phyloP scores from a whole-genome alignment of 1,140 invertebrate genomes.

The Ericerus pela region DNA sequence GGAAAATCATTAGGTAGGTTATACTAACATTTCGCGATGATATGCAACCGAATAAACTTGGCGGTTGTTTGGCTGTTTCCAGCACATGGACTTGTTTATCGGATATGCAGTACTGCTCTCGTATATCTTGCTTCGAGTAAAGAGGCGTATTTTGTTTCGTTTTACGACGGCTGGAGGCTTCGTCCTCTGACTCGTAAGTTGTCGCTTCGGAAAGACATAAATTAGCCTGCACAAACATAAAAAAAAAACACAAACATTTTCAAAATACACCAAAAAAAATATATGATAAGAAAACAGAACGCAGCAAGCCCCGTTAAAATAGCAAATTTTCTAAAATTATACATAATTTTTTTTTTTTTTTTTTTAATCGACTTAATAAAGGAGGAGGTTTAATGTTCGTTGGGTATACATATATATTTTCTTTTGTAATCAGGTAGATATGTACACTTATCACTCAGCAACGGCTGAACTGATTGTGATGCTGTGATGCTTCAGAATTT shows the following conservation, averaged over 20 bases:
- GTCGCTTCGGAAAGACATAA: constrained; percentile 5
- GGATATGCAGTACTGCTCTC: constrained; percentile 84
- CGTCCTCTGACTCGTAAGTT: background rate
- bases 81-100: constrained; percentile 72
- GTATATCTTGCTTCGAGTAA: constrained; percentile 76
- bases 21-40: constrained; percentile 32
- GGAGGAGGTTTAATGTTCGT: background rate
- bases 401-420: background rate
- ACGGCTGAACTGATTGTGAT: no score
- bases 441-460: no score
- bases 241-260: background rate
- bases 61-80: constrained; percentile 50
- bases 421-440: no score
- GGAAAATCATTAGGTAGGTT: no score
- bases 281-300: background rate
- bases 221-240: background rate
- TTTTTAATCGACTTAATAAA: background rate
- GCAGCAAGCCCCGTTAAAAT: no score
- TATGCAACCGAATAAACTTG: constrained; percentile 68
- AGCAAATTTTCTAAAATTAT: no score
- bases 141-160: constrained; percentile 43
- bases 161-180: constrained; percentile 22
- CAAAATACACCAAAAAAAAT: background rate
- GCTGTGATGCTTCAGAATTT: no score
- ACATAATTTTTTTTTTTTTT: no score